phyloP scores from a whole-genome alignment of 2,888 invertebrate genomes.

The Mythimna vitellina region DNA sequence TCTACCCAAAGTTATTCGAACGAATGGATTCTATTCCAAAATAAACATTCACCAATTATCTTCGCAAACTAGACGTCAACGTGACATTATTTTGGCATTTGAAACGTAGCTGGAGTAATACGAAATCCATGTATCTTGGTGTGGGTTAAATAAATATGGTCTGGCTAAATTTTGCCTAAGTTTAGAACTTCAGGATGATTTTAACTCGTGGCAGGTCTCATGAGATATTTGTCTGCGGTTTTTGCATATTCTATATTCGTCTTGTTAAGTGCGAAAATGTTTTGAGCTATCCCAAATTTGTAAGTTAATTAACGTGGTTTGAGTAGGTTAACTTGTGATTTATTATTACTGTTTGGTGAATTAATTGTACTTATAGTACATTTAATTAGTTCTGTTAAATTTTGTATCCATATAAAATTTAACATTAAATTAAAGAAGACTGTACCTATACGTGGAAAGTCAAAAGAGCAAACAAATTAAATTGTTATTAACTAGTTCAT shows the following conservation, averaged over 20 bases:
- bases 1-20: constrained; percentile 40
- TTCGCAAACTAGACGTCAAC: constrained; percentile 53
- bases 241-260: constrained; percentile 35
- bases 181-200: constrained; percentile 46
- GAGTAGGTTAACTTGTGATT: constrained; percentile 13
- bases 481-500: neutral
- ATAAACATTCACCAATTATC: constrained; percentile 65
- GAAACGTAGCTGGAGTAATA: constrained; percentile 46
- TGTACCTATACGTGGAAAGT: too few relatives aligned
- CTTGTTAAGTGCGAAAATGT: constrained; percentile 51
- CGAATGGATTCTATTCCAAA: constrained; percentile 54
- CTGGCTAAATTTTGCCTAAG: constrained; percentile 32
- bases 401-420: too few relatives aligned
- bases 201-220: constrained; percentile 44
- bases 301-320: constrained; percentile 48
- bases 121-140: constrained; percentile 35
- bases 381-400: too few relatives aligned
- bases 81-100: constrained; percentile 62
- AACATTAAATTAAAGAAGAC: neutral
- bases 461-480: too few relatives aligned
- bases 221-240: constrained; percentile 52
- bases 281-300: constrained; percentile 39
- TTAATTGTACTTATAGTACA: constrained; percentile 18
- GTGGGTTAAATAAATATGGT: constrained; percentile 44
- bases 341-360: constrained; percentile 34